These are phyloP conservation scores for Oscarella lobularis DNA, from an alignment of 37 sponge, comb jelly and placozoan genomes.

Conservation along the genomic window DNA sequence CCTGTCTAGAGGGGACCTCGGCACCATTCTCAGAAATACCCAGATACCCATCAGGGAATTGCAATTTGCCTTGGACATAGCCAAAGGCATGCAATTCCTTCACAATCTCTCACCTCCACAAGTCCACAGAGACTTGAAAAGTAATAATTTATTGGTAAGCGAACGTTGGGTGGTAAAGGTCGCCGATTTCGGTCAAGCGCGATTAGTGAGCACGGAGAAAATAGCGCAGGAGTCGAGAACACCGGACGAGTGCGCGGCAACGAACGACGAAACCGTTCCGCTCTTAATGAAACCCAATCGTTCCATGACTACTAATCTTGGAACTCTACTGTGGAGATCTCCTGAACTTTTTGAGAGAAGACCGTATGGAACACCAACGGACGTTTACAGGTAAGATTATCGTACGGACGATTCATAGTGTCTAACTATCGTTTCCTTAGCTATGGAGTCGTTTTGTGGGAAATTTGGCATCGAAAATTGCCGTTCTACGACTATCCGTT, in stretches of 20 bases:
- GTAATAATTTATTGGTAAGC: conserved; percentile 6
- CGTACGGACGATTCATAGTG: neutral
- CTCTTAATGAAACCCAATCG: neutral
- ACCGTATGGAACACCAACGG: neutral
- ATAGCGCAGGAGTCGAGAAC: neutral
- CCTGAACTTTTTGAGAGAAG: neutral
- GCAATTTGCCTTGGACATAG: neutral
- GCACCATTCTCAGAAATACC: neutral
- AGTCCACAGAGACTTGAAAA: conserved; percentile 11
- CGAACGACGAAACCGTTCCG: neutral
- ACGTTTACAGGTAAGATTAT: neutral
- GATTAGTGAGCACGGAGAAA: neutral
- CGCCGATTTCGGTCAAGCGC: conserved; percentile 12
- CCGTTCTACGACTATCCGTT: neutral
- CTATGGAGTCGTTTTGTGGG: neutral
- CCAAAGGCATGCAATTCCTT: neutral
- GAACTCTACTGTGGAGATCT: neutral
- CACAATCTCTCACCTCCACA: conserved; percentile 2
- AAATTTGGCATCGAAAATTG: neutral
- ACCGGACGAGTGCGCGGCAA: neutral
- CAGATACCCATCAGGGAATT: neutral
- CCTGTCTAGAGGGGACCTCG: neutral
- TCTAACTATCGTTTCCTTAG: neutral
- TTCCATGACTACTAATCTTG: neutral
- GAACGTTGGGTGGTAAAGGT: conserved; percentile 1